A percentile compares a stretch with the other conserved stretches of the same genome.
Evolutionary conservation across 2,888 invertebrate species (phyloP).

Genomic region (Dioctria rufipes): DNA sequence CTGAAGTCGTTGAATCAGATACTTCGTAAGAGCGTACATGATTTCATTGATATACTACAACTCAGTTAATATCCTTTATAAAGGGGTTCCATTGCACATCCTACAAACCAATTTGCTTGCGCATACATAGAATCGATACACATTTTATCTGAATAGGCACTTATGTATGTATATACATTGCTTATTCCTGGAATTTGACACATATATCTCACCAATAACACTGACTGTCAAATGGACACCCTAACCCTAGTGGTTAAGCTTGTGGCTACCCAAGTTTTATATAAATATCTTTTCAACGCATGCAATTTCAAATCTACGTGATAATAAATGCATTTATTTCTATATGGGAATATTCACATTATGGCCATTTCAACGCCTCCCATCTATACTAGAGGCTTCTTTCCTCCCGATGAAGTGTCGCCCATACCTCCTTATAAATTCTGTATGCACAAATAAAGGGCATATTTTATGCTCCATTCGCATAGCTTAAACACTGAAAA

Average conservation of each 20-base stretch:
- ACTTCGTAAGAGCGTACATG: neutral
- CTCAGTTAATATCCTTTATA: constrained; percentile 13
- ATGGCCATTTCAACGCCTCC: neutral
- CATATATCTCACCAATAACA: neutral
- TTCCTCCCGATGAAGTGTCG: constrained; percentile 27
- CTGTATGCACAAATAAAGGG: constrained; percentile 39
- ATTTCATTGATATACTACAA: constrained; percentile 4
- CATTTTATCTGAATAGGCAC: neutral
- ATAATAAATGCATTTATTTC: constrained; percentile 34
- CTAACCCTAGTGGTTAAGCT: constrained; percentile 1
- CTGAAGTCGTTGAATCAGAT: constrained; percentile 4
- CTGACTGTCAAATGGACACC: constrained; percentile 12
- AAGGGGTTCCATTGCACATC: neutral
- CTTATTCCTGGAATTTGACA: neutral
- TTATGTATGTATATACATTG: neutral
- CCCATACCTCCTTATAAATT: constrained; percentile 46
- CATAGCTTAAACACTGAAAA: constrained; percentile 57
- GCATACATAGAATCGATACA: neutral
- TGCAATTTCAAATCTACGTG: constrained; percentile 22
- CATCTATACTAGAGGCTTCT: constrained; percentile 12
- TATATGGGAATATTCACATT: neutral
- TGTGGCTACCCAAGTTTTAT: constrained; percentile 23
- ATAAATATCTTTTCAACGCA: constrained; percentile 20
- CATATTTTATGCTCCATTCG: constrained; percentile 42
- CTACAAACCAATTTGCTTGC: neutral